Conservation (phyloP, 2,797 vertebrate genomes). For the Staurois parvus region DNA sequence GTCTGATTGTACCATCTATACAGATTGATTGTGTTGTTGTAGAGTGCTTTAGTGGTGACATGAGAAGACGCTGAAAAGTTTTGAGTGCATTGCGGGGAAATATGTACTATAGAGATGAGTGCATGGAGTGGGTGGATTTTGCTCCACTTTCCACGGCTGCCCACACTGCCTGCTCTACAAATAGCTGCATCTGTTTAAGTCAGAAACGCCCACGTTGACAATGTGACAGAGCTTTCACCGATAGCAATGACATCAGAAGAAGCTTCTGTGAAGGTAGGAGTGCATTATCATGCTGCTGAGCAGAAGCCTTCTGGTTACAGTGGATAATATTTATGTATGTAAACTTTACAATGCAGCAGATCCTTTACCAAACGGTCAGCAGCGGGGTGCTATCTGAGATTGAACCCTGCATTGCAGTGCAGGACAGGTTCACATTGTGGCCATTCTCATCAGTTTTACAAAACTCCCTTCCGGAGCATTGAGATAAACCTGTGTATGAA, state of each 20-base stretch:
- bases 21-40: not conserved
- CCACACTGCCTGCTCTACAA: slow-evolving; percentile 12
- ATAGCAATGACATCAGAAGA: not conserved
- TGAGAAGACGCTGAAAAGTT: not conserved
- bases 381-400: too few relatives aligned
- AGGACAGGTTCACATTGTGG: too few relatives aligned
- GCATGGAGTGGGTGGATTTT: not conserved
- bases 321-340: not conserved
- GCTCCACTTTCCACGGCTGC: slow-evolving; percentile 10
- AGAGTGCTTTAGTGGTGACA: not conserved
- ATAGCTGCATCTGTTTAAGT: not conserved
- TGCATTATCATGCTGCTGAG: not conserved
- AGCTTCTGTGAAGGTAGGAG: not conserved
- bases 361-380: too few relatives aligned
- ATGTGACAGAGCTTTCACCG: not conserved
- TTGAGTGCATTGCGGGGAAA: not conserved
- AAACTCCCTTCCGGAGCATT: too few relatives aligned
- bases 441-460: too few relatives aligned
- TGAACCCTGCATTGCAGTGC: too few relatives aligned
- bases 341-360: too few relatives aligned
- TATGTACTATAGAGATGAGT: not conserved
- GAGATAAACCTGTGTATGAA: too few relatives aligned
- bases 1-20: not conserved
- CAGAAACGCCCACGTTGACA: not conserved
- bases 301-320: not conserved